phyloP scores from a whole-genome alignment of 2,797 vertebrate genomes.

The Pterois miles region DNA sequence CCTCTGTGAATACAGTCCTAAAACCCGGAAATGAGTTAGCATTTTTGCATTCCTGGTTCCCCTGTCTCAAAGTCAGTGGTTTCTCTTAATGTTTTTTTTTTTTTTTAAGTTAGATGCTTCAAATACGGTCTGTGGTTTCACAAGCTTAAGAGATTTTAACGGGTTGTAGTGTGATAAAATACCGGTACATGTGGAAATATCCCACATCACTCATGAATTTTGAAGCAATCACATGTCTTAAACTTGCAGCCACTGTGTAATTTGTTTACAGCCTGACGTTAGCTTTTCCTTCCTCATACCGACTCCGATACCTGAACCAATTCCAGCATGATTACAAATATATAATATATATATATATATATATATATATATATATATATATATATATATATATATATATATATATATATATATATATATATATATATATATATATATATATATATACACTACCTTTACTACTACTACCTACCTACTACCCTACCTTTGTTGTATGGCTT shows the following conservation, averaged over 20 bases:
- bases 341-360: too few relatives aligned
- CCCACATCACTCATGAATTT: not conserved
- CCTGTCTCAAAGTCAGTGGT: not conserved
- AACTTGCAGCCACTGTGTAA: not conserved
- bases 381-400: too few relatives aligned
- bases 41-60: not conserved
- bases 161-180: too few relatives aligned
- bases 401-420: too few relatives aligned
- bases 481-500: too few relatives aligned
- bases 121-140: not conserved
- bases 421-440: too few relatives aligned
- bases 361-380: too few relatives aligned
- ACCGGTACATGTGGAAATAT: too few relatives aligned
- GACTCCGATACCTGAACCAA: not conserved
- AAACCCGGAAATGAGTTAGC: not conserved
- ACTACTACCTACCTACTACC: too few relatives aligned
- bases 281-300: not conserved
- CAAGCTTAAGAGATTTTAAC: too few relatives aligned
- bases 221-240: not conserved
- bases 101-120: not conserved
- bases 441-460: too few relatives aligned
- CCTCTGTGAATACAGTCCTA: not conserved
- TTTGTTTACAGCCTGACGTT: not conserved
- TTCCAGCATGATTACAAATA: too few relatives aligned
- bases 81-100: not conserved